These are phyloP conservation scores for Ormia ochracea DNA, from an alignment of 2,888 invertebrate genomes.

Conservation along the genomic window DNA sequence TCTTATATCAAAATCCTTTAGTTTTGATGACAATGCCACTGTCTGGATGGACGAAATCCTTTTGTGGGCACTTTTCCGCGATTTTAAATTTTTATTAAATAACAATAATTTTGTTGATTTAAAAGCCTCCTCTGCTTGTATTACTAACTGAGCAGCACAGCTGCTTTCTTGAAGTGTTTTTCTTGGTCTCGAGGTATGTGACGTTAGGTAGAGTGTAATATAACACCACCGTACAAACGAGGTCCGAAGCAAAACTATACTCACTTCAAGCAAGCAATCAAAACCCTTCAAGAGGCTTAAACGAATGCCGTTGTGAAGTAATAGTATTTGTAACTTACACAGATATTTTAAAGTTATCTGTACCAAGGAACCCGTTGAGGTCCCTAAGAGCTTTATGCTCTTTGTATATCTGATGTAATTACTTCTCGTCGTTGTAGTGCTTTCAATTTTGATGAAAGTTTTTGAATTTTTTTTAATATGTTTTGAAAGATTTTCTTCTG, in stretches of 20 bases:
- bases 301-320: not conserved
- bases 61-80: slow-evolving; percentile 4
- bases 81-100: not conserved
- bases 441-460: not conserved
- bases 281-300: slow-evolving; percentile 14
- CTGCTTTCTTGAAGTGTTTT: slow-evolving; percentile 13
- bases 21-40: slow-evolving; percentile 22
- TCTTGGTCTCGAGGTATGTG: not conserved
- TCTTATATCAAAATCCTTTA: slow-evolving; percentile 25
- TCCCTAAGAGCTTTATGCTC: slow-evolving; percentile 40
- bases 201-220: not conserved
- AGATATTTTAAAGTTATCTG: slow-evolving; percentile 12
- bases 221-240: slow-evolving; percentile 9
- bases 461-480: slow-evolving; percentile 47
- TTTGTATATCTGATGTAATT: slow-evolving; percentile 22
- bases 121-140: slow-evolving; percentile 54
- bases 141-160: slow-evolving; percentile 34
- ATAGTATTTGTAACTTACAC: slow-evolving; percentile 17
- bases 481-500: slow-evolving; percentile 7
- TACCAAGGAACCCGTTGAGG: slow-evolving; percentile 24
- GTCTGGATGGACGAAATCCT: slow-evolving; percentile 38
- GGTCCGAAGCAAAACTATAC: not conserved
- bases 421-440: slow-evolving; percentile 32
- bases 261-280: not conserved
- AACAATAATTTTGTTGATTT: slow-evolving; percentile 36